Conservation (phyloP, 2,797 vertebrate species). For the Trichosurus vulpecula region DNA sequence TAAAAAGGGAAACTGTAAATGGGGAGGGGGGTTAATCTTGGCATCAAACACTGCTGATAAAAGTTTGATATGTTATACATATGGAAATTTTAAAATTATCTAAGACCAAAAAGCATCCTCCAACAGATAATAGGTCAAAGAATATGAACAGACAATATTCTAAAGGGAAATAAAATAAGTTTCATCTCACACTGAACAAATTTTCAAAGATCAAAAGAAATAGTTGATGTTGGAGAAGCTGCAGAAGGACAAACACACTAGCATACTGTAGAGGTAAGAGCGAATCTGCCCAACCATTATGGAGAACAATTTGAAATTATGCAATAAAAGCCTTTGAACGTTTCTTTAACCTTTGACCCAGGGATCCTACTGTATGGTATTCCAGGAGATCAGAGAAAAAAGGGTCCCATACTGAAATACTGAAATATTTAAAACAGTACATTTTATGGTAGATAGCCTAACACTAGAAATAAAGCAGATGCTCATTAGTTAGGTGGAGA, state of each 20-base stretch:
- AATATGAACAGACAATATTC: not conserved
- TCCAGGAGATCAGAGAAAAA: not conserved
- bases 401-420: not conserved
- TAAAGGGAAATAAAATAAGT: not conserved
- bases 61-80: not conserved
- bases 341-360: not conserved
- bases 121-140: not conserved
- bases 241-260: not conserved
- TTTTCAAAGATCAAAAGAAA: not conserved
- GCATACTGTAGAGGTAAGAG: not conserved
- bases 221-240: not conserved
- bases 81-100: not conserved
- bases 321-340: not conserved
- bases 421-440: not conserved
- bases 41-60: not conserved
- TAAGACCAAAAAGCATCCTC: not conserved
- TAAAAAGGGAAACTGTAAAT: not conserved
- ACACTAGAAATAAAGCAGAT: not conserved
- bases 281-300: not conserved
- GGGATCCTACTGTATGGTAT: not conserved
- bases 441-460: not conserved
- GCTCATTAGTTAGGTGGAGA: not conserved
- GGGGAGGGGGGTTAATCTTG: rapidly evolving
- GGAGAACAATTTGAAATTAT: not conserved
- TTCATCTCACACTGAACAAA: not conserved